A percentile compares a stretch with the other conserved stretches of the same genome.
Evolutionary conservation across 2,888 invertebrate genomes (phyloP).

Genomic region (Hydroisotoma schaefferi): DNA sequence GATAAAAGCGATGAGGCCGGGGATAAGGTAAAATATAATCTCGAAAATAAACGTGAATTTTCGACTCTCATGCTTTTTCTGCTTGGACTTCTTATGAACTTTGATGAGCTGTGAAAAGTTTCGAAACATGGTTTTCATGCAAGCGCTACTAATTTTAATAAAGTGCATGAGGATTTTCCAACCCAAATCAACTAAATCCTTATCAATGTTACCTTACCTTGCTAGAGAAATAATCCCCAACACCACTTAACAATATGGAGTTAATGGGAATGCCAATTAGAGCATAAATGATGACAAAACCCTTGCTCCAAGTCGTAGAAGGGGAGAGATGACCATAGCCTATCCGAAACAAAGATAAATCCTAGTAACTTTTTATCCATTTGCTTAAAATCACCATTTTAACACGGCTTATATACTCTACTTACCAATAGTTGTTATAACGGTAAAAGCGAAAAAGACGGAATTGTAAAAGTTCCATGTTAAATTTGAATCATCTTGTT

Average conservation of each 20-base stretch:
- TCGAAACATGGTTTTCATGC: too few relatives aligned
- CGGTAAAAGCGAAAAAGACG: conserved; percentile 85
- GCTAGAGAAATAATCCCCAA: conserved; percentile 80
- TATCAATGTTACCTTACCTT: conserved; percentile 59
- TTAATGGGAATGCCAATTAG: conserved; percentile 82
- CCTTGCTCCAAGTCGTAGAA: conserved; percentile 71
- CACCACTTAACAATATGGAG: conserved; percentile 67
- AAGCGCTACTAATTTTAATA: too few relatives aligned
- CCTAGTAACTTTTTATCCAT: too few relatives aligned
- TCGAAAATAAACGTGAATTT: conserved; percentile 74
- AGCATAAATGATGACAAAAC: conserved; percentile 83
- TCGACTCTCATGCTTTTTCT: conserved; percentile 37
- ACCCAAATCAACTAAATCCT: background rate
- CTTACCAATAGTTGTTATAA: conserved; percentile 82
- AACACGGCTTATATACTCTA: background rate
- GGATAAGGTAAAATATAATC: conserved; percentile 78
- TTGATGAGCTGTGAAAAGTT: conserved; percentile 68
- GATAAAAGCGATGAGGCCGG: conserved; percentile 81
- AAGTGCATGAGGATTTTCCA: too few relatives aligned
- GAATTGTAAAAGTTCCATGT: conserved; percentile 89
- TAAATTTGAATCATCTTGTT: too few relatives aligned
- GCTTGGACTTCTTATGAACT: conserved; percentile 75
- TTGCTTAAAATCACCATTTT: background rate
- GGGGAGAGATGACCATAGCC: conserved; percentile 89
- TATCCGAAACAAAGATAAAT: too few relatives aligned